Percentiles rank a stretch among this genome's conserved stretches.
These are phyloP conservation scores for Mechanitis mazaeus DNA, from an alignment of 2,888 invertebrate genomes.

Conservation along the genomic window DNA sequence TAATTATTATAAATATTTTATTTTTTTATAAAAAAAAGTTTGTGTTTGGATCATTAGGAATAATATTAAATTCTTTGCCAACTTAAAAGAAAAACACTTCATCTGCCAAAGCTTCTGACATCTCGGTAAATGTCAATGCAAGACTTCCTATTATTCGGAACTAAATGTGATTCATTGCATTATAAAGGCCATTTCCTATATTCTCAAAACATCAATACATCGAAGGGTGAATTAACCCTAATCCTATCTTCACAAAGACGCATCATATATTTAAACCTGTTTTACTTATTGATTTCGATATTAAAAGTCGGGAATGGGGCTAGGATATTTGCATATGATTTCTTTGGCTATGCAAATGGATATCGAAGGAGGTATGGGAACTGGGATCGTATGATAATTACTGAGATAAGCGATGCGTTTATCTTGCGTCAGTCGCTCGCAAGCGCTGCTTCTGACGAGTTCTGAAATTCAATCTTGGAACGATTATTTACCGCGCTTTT, in stretches of 20 bases:
- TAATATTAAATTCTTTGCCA: not conserved
- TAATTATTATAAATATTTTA: not conserved
- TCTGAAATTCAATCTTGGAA: constrained; percentile 37
- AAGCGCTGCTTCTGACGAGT: constrained; percentile 63
- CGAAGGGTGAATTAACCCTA: constrained; percentile 64
- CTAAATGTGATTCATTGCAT: constrained; percentile 45
- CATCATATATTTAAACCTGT: constrained; percentile 69
- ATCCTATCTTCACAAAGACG: constrained; percentile 62
- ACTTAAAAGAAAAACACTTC: not conserved
- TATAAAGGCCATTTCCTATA: constrained; percentile 66
- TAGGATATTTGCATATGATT: constrained; percentile 69
- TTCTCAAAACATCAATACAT: constrained; percentile 59
- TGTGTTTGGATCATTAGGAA: not conserved
- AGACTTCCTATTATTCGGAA: constrained; percentile 22
- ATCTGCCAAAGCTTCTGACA: not conserved
- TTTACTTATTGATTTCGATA: constrained; percentile 71
- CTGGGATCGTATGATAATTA: constrained; percentile 65
- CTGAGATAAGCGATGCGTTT: constrained; percentile 63
- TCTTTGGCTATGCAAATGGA: constrained; percentile 68
- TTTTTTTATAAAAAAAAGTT: not conserved
- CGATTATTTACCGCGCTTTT: constrained; percentile 19
- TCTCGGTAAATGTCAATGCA: not conserved
- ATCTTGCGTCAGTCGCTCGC: constrained; percentile 68
- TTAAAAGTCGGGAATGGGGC: constrained; percentile 62
- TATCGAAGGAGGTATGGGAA: constrained; percentile 63